Percentiles rank a stretch among this genome's conserved stretches.
These are phyloP conservation scores for Emys orbicularis DNA, from an alignment of 2,797 vertebrate genomes.

Conservation along the genomic window DNA sequence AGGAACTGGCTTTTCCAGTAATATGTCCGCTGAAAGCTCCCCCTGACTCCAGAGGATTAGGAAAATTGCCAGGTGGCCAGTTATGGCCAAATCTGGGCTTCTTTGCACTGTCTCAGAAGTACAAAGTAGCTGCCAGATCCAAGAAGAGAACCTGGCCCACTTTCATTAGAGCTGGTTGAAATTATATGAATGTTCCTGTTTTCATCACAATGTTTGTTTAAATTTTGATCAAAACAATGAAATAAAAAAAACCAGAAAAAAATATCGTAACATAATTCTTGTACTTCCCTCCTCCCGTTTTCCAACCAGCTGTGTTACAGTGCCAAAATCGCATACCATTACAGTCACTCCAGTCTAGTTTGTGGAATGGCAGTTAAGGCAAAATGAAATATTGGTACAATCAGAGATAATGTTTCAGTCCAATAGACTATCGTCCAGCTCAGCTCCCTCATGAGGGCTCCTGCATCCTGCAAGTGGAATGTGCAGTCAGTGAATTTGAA, in stretches of 20 bases:
- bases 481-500: background rate
- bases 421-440: background rate
- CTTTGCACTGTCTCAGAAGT: background rate
- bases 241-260: background rate
- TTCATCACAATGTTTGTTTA: background rate
- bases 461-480: background rate
- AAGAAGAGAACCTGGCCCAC: background rate
- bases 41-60: background rate
- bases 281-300: background rate
- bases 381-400: background rate
- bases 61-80: background rate
- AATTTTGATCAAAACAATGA: background rate
- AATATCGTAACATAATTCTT: background rate
- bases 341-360: background rate
- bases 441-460: background rate
- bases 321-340: background rate
- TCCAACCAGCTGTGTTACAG: background rate
- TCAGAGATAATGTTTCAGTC: background rate
- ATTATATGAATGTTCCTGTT: background rate
- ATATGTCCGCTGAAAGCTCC: background rate
- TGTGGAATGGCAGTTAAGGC: background rate
- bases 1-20: background rate
- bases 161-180: background rate
- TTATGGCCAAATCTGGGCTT: background rate
- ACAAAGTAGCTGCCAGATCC: background rate